phyloP scores from a whole-genome alignment of 2,113 vertebrate species.

The Corvus moneduloides region DNA sequence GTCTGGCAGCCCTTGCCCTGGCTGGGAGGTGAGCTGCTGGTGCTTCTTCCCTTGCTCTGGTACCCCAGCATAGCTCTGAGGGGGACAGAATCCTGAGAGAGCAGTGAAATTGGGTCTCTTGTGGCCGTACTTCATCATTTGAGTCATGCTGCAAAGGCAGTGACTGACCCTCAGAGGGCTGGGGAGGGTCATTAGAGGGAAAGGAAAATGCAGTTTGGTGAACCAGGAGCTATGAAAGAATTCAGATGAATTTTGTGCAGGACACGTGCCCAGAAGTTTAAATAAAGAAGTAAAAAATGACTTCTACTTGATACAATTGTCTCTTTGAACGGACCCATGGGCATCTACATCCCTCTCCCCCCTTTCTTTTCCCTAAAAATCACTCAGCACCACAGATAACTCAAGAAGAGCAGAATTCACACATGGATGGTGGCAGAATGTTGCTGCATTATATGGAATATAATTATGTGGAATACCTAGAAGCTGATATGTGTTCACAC shows the following conservation, averaged over 20 bases:
- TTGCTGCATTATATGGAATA: not conserved
- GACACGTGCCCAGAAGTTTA: not conserved
- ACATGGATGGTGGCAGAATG: not conserved
- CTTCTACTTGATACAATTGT: not conserved
- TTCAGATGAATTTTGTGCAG: not conserved
- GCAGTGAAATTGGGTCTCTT: not conserved
- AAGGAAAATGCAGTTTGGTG: not conserved
- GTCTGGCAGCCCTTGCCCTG: not conserved
- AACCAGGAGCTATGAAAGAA: not conserved
- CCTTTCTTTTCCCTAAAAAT: not conserved
- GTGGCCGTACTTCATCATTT: accelerated
- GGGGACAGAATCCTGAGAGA: not conserved
- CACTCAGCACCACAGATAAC: not conserved
- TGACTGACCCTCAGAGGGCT: not conserved
- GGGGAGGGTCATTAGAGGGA: not conserved
- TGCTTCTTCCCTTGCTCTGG: not conserved
- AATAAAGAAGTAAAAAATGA: not conserved
- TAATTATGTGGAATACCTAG: not conserved
- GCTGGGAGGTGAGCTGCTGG: not conserved
- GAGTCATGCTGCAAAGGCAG: not conserved
- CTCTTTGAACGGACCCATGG: not conserved
- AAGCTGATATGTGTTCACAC: not conserved
- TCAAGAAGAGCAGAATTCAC: not conserved
- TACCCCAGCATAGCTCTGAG: not conserved
- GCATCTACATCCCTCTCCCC: accelerated